These are phyloP conservation scores for Austrofundulus limnaeus DNA, from an alignment of 2,113 vertebrate genomes.

Conservation along the genomic window DNA sequence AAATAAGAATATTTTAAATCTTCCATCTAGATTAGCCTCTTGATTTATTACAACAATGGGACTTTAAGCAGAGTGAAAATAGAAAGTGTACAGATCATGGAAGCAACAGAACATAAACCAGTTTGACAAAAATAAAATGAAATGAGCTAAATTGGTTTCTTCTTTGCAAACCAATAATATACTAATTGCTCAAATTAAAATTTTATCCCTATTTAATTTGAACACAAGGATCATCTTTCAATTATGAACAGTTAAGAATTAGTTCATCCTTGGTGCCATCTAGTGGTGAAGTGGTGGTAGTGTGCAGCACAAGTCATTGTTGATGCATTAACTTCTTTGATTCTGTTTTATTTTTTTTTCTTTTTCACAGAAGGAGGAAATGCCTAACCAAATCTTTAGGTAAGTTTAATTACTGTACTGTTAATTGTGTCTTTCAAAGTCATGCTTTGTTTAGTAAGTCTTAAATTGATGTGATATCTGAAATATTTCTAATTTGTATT, in stretches of 20 bases:
- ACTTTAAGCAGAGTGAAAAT: conserved; percentile 25
- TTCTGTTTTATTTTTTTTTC: conserved; percentile 13
- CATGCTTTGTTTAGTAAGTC: too few relatives aligned
- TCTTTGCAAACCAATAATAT: too few relatives aligned
- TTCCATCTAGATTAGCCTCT: background rate
- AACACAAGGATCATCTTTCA: too few relatives aligned
- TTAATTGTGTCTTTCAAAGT: too few relatives aligned
- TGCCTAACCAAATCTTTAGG: conserved; percentile 60
- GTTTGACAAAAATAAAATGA: conserved; percentile 11
- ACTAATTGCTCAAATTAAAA: too few relatives aligned
- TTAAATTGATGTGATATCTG: too few relatives aligned
- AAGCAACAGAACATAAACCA: conserved; percentile 18
- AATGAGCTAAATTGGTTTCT: too few relatives aligned
- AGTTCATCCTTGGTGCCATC: conserved; percentile 57
- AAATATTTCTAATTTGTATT: too few relatives aligned
- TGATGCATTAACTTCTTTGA: conserved; percentile 5
- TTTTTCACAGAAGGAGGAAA: conserved; percentile 67
- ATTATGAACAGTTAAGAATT: conserved; percentile 15
- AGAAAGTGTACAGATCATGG: conserved; percentile 29
- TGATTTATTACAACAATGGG: conserved; percentile 33
- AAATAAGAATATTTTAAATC: conserved; percentile 17
- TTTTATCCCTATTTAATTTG: too few relatives aligned
- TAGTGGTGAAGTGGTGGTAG: conserved; percentile 40
- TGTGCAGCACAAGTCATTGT: conserved; percentile 29
- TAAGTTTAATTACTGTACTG: conserved; percentile 26